Percentiles rank a stretch among this genome's conserved stretches.
Evolutionary conservation across 2,113 vertebrate genomes (phyloP).

Genomic region (human (Homo sapiens)): GRCh38 chrX:97757501-97758000

Average conservation of each 20-base stretch:
- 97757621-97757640: not conserved
- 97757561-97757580: not conserved
- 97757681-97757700: not conserved
- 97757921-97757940: not conserved
- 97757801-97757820: not conserved
- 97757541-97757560: not conserved
- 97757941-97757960: no score
- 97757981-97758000: no score
- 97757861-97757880: not conserved
- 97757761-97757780: not conserved
- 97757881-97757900: not conserved
- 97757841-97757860: not conserved
- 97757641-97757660: not conserved
- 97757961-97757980: no score
- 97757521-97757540: not conserved
- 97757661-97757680: conserved; percentile 27
- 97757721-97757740: not conserved
- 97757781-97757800: not conserved
- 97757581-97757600: not conserved
- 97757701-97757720: not conserved
- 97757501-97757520: conserved; percentile 17
- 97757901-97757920: not conserved
- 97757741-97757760: not conserved
- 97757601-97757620: not conserved
- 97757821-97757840: not conserved